A percentile compares a stretch with the other conserved stretches of the same genome.
These are phyloP conservation scores for Astreopora myriophthalma DNA, from an alignment of 64 coral and sea anemone species.

Conservation along the genomic window DNA sequence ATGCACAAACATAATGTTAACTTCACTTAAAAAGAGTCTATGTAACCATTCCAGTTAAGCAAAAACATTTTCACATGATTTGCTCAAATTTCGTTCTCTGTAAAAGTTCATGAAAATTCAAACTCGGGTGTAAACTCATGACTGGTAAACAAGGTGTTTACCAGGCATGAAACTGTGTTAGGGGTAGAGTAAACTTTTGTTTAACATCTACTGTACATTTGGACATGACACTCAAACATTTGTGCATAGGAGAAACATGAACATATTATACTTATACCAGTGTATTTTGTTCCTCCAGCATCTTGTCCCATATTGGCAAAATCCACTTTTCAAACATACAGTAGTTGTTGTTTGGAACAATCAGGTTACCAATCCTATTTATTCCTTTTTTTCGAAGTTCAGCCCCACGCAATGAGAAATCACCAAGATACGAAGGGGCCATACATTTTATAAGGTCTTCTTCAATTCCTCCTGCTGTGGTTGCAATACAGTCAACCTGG, in stretches of 20 bases:
- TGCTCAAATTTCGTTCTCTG: too few species aligned
- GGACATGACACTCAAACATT: too few species aligned
- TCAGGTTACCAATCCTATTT: conserved; percentile 95
- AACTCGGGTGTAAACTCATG: too few species aligned
- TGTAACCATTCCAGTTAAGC: too few species aligned
- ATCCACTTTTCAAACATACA: conserved; percentile 93
- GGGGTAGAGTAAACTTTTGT: too few species aligned
- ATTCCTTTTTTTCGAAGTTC: conserved; percentile 77
- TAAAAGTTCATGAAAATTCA: too few species aligned
- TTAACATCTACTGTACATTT: too few species aligned
- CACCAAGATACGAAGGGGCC: conserved; percentile 93
- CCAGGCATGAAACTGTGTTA: too few species aligned
- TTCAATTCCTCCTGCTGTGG: conserved; percentile 95
- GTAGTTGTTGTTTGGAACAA: conserved; percentile 96
- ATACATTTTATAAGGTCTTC: conserved; percentile 98
- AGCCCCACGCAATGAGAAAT: conserved; percentile 75
- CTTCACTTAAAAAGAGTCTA: too few species aligned
- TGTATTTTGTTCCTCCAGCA: conserved; percentile 86
- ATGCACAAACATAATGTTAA: too few species aligned
- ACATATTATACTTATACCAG: conserved; percentile 44
- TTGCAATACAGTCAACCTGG: conserved; percentile 92
- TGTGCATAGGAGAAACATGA: background rate
- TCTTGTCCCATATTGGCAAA: conserved; percentile 79
- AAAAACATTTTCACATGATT: too few species aligned
- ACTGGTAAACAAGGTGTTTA: too few species aligned